These are phyloP conservation scores for Chromobotia macracanthus DNA, from an alignment of 2,797 vertebrate genomes.

Conservation along the genomic window DNA sequence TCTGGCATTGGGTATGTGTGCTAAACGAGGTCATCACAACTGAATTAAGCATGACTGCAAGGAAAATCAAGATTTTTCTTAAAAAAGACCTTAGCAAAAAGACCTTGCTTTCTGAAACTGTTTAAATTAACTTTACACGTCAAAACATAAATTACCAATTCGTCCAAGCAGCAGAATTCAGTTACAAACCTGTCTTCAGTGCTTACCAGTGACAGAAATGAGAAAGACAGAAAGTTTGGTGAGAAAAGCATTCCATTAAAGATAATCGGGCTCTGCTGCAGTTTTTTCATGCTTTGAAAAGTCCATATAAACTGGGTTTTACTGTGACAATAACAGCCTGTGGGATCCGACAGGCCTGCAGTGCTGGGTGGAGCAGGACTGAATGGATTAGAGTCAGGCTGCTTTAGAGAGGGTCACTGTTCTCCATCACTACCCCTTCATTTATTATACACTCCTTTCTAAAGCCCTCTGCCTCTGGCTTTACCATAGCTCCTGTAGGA, in stretches of 20 bases:
- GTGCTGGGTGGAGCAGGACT: constrained; percentile 34
- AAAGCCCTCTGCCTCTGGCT: background rate
- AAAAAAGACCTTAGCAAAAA: background rate
- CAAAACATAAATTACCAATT: constrained; percentile 23
- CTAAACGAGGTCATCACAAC: constrained; percentile 36
- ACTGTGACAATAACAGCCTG: constrained; percentile 34
- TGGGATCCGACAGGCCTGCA: constrained; percentile 26
- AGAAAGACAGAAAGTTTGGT: constrained; percentile 11
- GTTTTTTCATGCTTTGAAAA: constrained; percentile 51
- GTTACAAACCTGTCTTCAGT: constrained; percentile 5
- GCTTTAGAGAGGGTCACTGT: constrained; percentile 34
- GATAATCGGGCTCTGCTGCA: constrained; percentile 31
- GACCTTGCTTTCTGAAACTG: background rate
- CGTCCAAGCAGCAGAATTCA: constrained; percentile 18
- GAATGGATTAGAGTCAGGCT: constrained; percentile 32
- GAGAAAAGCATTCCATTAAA: constrained; percentile 38
- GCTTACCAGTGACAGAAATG: background rate
- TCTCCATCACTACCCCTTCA: constrained; percentile 42
- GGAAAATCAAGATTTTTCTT: background rate
- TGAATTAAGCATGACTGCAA: constrained; percentile 10
- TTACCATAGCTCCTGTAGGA: constrained; percentile 7
- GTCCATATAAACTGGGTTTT: constrained; percentile 39
- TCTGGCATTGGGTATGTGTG: background rate
- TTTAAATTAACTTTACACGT: background rate
- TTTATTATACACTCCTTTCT: constrained; percentile 30